Percentiles rank a stretch among this genome's conserved stretches.
Evolutionary conservation across 1,140 invertebrate species (phyloP).

Genomic region (Psix sp.): DNA sequence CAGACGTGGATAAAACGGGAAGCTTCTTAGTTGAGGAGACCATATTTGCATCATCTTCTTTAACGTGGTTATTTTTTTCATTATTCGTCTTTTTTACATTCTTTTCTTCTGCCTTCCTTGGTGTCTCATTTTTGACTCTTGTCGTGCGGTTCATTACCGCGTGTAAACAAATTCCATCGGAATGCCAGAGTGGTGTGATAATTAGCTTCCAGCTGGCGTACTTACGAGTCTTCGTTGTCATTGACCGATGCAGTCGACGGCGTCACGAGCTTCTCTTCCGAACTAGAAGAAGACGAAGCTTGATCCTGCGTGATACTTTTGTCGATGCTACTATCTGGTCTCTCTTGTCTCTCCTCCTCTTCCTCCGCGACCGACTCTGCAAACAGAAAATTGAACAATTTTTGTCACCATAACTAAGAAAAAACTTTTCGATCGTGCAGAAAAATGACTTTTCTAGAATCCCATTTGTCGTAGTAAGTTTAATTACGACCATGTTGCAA

Average conservation of each 20-base stretch:
- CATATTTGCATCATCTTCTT: constrained; percentile 2
- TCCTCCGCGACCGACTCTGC: neutral
- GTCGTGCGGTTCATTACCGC: constrained; percentile 14
- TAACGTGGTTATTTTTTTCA: neutral
- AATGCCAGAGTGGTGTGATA: constrained; percentile 27
- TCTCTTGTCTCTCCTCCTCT: constrained; percentile 9
- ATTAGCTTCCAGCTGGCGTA: constrained; percentile 29
- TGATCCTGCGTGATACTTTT: constrained; percentile 45
- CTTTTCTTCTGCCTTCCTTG: neutral
- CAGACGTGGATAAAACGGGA: constrained; percentile 3
- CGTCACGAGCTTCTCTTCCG: constrained; percentile 26
- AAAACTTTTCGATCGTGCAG: no score
- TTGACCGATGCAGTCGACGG: constrained; percentile 18
- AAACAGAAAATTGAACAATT: constrained; percentile 8
- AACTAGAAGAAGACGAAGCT: constrained; percentile 45
- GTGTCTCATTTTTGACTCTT: neutral
- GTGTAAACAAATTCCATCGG: constrained; percentile 22
- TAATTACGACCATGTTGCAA: no score
- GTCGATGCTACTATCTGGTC: constrained; percentile 13
- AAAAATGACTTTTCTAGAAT: no score
- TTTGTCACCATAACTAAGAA: no score
- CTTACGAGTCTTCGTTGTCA: constrained; percentile 38
- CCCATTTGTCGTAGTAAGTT: no score
- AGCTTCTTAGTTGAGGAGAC: neutral
- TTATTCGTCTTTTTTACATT: constrained; percentile 2